Evolutionary conservation across 2,797 vertebrate species (phyloP), one percentile per base, ranked within the genome.

Genomic region (Todus mexicanus): DNA sequence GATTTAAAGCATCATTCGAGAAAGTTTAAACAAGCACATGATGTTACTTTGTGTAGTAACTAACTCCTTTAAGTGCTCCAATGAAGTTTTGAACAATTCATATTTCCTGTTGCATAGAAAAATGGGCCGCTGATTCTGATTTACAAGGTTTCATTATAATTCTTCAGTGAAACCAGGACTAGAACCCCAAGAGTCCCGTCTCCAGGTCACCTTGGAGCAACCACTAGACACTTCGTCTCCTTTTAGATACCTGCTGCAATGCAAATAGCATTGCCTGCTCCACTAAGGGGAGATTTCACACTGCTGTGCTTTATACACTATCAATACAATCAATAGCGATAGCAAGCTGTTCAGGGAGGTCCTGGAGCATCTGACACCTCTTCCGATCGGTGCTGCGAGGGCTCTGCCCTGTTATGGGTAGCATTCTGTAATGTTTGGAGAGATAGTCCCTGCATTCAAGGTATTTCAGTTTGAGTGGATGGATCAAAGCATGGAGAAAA

Each of bases 191-290:
- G 93, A 78, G 89, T 53, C 66, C 73, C 0, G 0, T 89, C 91
- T 92, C 57, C 59, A 92, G 92, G 92, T 95, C 89, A 93, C 92
- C 76, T 89, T 93, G 92, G 89, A 93, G 60, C 56, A 87, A 6
- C 27, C 63, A 47, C 29, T 25, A 45, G 72, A 18, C n/a, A 26
- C 12, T 82, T 17, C 45, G 59, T 60, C 45, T 87, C 64, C 42
- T 31, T 47, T 57, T 26, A n/a, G 48, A 9, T 8, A 17, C 27
- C 3, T 63, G 12, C 26, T 16, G 68, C 54, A 59, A 38, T 37
- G 45, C 69, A 63, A 65, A 50, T 4, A 47, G 54, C 23, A 15
- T 25, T 66, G 76, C 48, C 47, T 73, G 27, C 48, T 70, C 37
- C 17, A 1, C 21, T 2, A 6, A 27, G 68, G 6, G 23, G 61